Conservation (phyloP, 2,797 vertebrate species). For the Enteromius anoplus region DNA sequence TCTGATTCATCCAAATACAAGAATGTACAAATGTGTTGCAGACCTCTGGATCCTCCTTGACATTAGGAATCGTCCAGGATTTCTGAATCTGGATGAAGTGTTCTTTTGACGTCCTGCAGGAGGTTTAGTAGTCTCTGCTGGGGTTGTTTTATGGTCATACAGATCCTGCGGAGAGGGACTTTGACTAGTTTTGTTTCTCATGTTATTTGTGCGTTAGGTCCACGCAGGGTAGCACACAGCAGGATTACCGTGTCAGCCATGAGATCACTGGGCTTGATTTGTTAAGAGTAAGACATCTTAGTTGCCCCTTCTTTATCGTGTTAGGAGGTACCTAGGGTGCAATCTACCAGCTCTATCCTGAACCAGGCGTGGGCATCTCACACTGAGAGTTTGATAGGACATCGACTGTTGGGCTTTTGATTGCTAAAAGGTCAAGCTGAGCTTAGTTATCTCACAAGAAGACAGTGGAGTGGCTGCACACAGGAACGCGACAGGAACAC, state of each 20-base stretch:
- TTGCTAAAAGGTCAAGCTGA: conserved; percentile 64
- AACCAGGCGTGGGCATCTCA: conserved; percentile 37
- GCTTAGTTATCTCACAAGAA: conserved; percentile 58
- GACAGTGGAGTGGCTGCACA: conserved; percentile 41
- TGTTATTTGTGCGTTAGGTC: not conserved
- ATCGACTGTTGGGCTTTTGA: conserved; percentile 59
- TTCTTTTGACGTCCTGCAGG: conserved; percentile 5
- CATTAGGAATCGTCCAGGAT: not conserved
- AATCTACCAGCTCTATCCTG: conserved; percentile 44
- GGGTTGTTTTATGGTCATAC: conserved; percentile 4
- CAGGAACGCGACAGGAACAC: conserved; percentile 42
- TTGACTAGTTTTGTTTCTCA: conserved; percentile 28
- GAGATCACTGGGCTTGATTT: conserved; percentile 54
- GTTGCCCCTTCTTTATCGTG: conserved; percentile 58
- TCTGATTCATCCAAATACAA: not conserved
- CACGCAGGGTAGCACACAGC: conserved; percentile 25
- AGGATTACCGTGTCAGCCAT: not conserved
- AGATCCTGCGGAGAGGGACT: conserved; percentile 3
- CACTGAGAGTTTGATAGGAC: conserved; percentile 57
- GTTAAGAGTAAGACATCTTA: conserved; percentile 58
- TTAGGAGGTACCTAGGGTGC: conserved; percentile 59
- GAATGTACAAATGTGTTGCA: not conserved
- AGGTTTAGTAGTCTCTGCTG: not conserved
- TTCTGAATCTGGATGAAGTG: not conserved
- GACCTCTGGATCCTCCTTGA: conserved; percentile 18